phyloP scores from a whole-genome alignment of 2,797 vertebrate genomes.

The Argya squamiceps region DNA sequence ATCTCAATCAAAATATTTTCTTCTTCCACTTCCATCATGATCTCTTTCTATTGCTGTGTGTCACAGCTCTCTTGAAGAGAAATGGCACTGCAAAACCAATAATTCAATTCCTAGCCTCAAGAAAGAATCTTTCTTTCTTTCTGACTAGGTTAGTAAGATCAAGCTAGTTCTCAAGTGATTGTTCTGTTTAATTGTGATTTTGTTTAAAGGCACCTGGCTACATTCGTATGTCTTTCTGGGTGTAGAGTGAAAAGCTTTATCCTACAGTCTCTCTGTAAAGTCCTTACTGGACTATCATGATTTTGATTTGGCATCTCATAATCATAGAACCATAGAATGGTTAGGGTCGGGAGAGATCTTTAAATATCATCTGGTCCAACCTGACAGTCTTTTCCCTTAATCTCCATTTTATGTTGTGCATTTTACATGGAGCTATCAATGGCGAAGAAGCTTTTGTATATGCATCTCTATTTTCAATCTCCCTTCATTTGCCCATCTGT shows the following conservation, averaged over 20 bases:
- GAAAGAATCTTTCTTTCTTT: neutral
- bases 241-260: neutral
- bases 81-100: neutral
- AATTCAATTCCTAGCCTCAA: neutral
- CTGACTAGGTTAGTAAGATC: neutral
- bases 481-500: neutral
- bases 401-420: neutral
- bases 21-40: neutral
- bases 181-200: neutral
- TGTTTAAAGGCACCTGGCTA: neutral
- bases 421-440: neutral
- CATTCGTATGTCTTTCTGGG: neutral
- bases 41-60: neutral
- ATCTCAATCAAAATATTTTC: constrained; percentile 50
- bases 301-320: neutral
- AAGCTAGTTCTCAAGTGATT: neutral
- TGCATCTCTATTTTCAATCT: neutral
- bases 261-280: neutral
- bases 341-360: neutral
- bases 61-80: neutral
- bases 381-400: neutral
- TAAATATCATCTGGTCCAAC: neutral
- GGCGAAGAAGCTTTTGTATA: neutral
- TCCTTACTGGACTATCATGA: neutral
- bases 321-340: neutral